Evolutionary conservation across 2,888 invertebrate species (phyloP).

Genomic region (Mechanitis messenoides): DNA sequence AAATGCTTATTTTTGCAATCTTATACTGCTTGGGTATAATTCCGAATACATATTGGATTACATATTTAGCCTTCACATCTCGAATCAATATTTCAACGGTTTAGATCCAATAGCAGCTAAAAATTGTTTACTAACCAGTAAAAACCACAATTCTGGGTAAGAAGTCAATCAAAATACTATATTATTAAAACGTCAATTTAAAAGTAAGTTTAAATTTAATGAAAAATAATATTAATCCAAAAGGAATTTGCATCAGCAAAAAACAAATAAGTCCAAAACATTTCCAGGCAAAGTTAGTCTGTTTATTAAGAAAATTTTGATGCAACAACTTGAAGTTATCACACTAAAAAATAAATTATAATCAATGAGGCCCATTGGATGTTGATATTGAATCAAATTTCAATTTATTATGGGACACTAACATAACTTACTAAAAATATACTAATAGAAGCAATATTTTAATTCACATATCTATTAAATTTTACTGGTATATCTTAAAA

Average conservation of each 20-base stretch:
- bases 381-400: conserved; percentile 59
- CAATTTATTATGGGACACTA: conserved; percentile 66
- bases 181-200: too few relatives aligned
- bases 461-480: conserved; percentile 63
- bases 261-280: conserved; percentile 45
- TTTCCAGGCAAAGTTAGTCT: conserved; percentile 71
- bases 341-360: conserved; percentile 72
- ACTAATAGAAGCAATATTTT: conserved; percentile 70
- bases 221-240: not conserved
- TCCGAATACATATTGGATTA: too few relatives aligned
- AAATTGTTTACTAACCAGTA: too few relatives aligned
- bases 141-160: too few relatives aligned
- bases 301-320: conserved; percentile 71
- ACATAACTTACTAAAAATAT: conserved; percentile 69
- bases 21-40: too few relatives aligned
- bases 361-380: conserved; percentile 60
- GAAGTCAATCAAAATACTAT: too few relatives aligned
- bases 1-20: too few relatives aligned
- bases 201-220: too few relatives aligned
- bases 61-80: too few relatives aligned
- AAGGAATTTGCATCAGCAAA: conserved; percentile 20
- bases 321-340: conserved; percentile 72
- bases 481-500: conserved; percentile 68
- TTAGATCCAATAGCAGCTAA: too few relatives aligned
- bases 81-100: too few relatives aligned